Conservation (phyloP, 1,140 invertebrate species). For the Phenacoccus solenopsis region DNA sequence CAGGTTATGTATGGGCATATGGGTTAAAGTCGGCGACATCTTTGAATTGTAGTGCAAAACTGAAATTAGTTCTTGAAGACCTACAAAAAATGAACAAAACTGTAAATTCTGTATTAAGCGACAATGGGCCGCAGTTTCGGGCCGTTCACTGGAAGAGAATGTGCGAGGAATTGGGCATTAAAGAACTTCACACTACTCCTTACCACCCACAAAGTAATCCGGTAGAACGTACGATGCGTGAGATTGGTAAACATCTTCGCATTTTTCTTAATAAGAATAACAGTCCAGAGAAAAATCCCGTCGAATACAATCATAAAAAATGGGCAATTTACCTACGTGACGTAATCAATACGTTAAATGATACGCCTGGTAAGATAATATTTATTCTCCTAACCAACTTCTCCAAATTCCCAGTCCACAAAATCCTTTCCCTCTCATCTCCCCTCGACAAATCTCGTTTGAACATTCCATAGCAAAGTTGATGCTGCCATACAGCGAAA, state of each 20-base stretch:
- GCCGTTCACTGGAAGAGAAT: background rate
- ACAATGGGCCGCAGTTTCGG: slow-evolving; percentile 5
- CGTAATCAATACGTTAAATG: too few relatives aligned
- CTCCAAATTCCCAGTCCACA: too few relatives aligned
- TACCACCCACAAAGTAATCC: slow-evolving; percentile 5
- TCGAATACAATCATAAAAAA: too few relatives aligned
- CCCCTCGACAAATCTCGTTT: too few relatives aligned
- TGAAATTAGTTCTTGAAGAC: background rate
- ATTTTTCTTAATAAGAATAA: background rate
- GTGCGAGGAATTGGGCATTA: background rate
- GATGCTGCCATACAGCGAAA: too few relatives aligned
- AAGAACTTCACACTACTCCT: background rate
- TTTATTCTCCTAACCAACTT: too few relatives aligned
- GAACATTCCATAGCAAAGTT: too few relatives aligned
- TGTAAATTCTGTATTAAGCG: background rate
- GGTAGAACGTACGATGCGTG: background rate
- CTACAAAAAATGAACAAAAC: background rate
- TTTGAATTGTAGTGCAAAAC: background rate
- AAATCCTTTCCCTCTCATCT: too few relatives aligned
- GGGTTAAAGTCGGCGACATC: background rate
- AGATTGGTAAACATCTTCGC: background rate
- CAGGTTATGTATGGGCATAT: background rate
- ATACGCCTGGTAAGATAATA: too few relatives aligned
- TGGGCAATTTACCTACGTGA: too few relatives aligned
- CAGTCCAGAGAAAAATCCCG: too few relatives aligned